Evolutionary conservation across 2,113 vertebrate genomes (phyloP), one percentile per base, ranked within the genome.

Genomic region (Chionomys nivalis): DNA sequence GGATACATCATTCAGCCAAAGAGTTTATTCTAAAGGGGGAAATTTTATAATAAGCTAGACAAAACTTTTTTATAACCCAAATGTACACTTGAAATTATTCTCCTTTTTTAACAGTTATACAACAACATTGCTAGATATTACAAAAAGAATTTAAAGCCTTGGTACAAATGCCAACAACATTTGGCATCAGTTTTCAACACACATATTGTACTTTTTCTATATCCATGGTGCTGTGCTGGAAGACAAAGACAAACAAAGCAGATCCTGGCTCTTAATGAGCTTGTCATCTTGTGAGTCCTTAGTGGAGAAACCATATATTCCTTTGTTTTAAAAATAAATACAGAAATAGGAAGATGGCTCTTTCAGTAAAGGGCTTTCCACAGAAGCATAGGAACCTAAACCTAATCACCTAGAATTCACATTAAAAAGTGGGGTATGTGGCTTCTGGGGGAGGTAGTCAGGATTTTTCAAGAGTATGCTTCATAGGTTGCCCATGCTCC

Each of bases 31-130:
- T 72, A 92, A 89, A 9, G 78, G 49, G 31, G 81, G 82, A 63
- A 89, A 73, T 12, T 82, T 68, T 39, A 58, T 42, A 82, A 63
- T 66, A 78, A 77, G 11, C 63, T 82, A 42, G 23, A 79, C 3
- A 21, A 79, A 49, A 79, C 47, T 21, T 79, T 79, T 52, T 79
- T 47, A 79, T 79, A 52, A 52, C 31, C 28, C 16, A 92, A 72
- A 88, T 49, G 7, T n/a, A 5, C 83, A 36, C 49, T 36, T 82
- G 58, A 58, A 85, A 87, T 81, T 47, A 31, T 65, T 70, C 77
- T 68, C 21, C 58, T 58, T 87, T 83, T 94, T 91, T 16, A 92
- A 52, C 88, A 75, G 58, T 91, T 89, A 65, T 93, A 52, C 23
- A 77, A 16, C 87, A 81, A 76, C 31, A 91, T 1, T 42, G 28